Evolutionary conservation across 1,140 invertebrate genomes (phyloP).

Genomic region (Achroia grisella): DNA sequence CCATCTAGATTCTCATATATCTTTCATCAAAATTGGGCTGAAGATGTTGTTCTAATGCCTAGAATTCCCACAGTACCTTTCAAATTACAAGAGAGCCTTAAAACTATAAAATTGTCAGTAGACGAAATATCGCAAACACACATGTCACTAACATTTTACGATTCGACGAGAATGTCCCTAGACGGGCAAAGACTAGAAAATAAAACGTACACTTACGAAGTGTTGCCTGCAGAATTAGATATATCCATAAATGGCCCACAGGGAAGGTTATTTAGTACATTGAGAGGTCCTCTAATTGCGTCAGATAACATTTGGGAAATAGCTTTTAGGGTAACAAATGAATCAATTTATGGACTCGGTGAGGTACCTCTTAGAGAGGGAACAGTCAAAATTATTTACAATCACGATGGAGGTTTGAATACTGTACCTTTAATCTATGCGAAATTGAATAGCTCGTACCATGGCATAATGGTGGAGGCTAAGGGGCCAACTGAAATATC

Average conservation of each 20-base stretch:
- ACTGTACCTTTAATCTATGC: constrained; percentile 54
- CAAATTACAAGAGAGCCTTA: constrained; percentile 28
- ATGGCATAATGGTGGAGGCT: constrained; percentile 46
- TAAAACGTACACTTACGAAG: constrained; percentile 38
- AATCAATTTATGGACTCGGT: constrained; percentile 52
- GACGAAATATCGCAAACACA: constrained; percentile 49
- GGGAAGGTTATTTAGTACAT: constrained; percentile 46
- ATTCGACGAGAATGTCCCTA: constrained; percentile 17
- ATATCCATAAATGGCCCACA: constrained; percentile 31
- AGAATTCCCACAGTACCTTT: constrained; percentile 44
- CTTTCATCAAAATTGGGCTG: constrained; percentile 31
- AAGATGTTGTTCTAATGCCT: constrained; percentile 31
- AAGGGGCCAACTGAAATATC: constrained; percentile 41
- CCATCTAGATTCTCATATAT: constrained; percentile 58
- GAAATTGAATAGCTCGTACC: constrained; percentile 36
- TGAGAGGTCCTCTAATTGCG: constrained; percentile 52
- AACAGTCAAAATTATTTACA: constrained; percentile 47
- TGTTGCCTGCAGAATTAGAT: constrained; percentile 44
- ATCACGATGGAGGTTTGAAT: constrained; percentile 27
- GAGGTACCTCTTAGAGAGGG: constrained; percentile 43
- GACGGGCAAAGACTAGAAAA: constrained; percentile 30
- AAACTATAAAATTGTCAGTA: constrained; percentile 32
- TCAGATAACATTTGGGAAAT: constrained; percentile 61
- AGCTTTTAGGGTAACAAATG: constrained; percentile 48
- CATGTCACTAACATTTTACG: constrained; percentile 40